Base-by-base conservation (phyloP, 1,140 invertebrate genomes). In the Sitobion miscanthi region DNA sequence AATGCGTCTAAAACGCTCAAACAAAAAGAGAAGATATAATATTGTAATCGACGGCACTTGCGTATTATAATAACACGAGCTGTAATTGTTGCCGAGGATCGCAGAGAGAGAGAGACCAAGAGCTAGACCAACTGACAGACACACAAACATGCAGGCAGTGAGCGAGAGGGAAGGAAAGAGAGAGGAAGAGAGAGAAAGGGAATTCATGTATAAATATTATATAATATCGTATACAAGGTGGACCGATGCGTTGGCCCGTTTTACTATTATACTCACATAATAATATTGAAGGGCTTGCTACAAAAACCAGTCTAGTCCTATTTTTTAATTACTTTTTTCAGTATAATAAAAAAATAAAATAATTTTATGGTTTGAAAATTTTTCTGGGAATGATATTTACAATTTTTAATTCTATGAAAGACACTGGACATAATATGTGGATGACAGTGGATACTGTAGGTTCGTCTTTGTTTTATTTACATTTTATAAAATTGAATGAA, bases 21-120 rank as follows among this genome's bases (percentile, higher is more conserved):
- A 89, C n/a, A 23, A 57, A 89, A 54, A 54, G 49, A 23, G 35
- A 89, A 69, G 30, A 77, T 77, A 77, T 77, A 77, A 77, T 77
- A 77, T 35, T 77, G 62, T 57, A 89, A 89, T 89, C 88, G 88
- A 89, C 25, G 23, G 35, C 52, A 89, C 88, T 89, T 17, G 62
- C 14, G n/a, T 77, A 77, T 57, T 77, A n/a, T 57, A 89, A 89
- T 89, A 89, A 77, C 62, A 17, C 42, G 17, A 14, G 42, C 38
- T 45, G 52, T 20, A 30, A 47, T 86, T 86, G 49, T 54, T 17
- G 20, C 23, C 47, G n/a, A 17, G 35, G 25, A 54, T 52, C 49
- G 42, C 5, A 23, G 82, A 42, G 20, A 38, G 21, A 38, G 35
- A 23, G 35, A 42, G 23, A 38, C 7, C 21, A 4, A 21, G 57